These are phyloP conservation scores for Gambelia wislizenii DNA, from an alignment of 2,797 vertebrate genomes.

Conservation along the genomic window DNA sequence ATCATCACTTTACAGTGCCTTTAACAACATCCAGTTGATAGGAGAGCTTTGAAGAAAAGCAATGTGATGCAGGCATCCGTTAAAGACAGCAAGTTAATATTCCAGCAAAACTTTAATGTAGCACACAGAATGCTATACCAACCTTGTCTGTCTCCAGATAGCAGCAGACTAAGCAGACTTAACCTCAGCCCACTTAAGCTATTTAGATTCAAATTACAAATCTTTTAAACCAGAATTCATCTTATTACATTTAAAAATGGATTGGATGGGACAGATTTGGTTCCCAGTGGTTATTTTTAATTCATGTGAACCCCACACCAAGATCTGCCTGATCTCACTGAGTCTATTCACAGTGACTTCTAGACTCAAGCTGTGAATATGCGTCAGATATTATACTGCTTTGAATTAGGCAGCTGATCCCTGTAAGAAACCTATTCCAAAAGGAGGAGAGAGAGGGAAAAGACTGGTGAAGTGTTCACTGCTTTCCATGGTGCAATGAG, in stretches of 20 bases:
- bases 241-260: slow-evolving; percentile 54
- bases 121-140: neutral
- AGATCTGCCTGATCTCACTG: slow-evolving; percentile 36
- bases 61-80: neutral
- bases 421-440: slow-evolving; percentile 6
- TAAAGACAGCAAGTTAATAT: slow-evolving; percentile 21
- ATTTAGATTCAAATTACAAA: slow-evolving; percentile 38
- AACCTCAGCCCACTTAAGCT: slow-evolving; percentile 17
- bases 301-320: slow-evolving; percentile 19
- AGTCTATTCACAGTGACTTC: slow-evolving; percentile 40
- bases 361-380: slow-evolving; percentile 42
- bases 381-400: slow-evolving; percentile 22
- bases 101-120: neutral
- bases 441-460: slow-evolving; percentile 6
- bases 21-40: neutral
- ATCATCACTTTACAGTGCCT: slow-evolving; percentile 3
- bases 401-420: slow-evolving; percentile 40
- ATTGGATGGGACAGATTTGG: slow-evolving; percentile 32
- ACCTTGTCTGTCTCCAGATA: slow-evolving; percentile 14
- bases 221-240: slow-evolving; percentile 36
- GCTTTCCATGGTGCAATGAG: neutral
- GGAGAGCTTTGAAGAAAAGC: slow-evolving; percentile 4
- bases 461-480: neutral
- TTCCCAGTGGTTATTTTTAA: slow-evolving; percentile 44
- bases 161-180: slow-evolving; percentile 5